These are phyloP conservation scores for Narcine bancroftii DNA, from an alignment of 2,113 vertebrate genomes.

Conservation along the genomic window DNA sequence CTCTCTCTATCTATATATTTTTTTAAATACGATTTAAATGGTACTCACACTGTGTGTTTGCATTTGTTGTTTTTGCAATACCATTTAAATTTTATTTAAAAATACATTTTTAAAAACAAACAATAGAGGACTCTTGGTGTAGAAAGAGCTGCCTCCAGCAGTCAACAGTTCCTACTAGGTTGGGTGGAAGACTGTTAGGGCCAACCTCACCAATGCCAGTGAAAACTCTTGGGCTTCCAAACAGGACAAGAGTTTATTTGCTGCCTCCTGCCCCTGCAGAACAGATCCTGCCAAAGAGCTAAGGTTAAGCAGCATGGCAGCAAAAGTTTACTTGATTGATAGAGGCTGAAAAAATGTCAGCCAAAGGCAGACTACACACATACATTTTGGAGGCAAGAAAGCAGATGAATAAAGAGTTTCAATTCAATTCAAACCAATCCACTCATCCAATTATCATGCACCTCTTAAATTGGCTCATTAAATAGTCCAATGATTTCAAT, in stretches of 20 bases:
- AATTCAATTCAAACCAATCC: slow-evolving; percentile 30
- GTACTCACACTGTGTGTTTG: too few relatives aligned
- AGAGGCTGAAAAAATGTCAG: neutral
- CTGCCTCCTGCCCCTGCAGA: neutral
- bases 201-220: neutral
- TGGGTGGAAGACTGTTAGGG: neutral
- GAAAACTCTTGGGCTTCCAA: neutral
- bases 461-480: slow-evolving; percentile 14
- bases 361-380: neutral
- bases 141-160: neutral
- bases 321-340: neutral
- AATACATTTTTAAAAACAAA: too few relatives aligned
- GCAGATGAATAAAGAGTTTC: neutral
- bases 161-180: neutral
- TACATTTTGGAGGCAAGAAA: neutral
- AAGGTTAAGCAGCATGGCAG: neutral
- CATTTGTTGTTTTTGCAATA: too few relatives aligned
- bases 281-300: neutral
- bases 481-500: slow-evolving; percentile 32
- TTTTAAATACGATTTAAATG: too few relatives aligned
- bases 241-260: neutral
- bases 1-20: too few relatives aligned
- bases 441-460: slow-evolving; percentile 23
- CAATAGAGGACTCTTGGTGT: neutral
- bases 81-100: too few relatives aligned